These are phyloP conservation scores for Eidolon dupreanum DNA, from an alignment of 2,797 vertebrate genomes.

Conservation along the genomic window DNA sequence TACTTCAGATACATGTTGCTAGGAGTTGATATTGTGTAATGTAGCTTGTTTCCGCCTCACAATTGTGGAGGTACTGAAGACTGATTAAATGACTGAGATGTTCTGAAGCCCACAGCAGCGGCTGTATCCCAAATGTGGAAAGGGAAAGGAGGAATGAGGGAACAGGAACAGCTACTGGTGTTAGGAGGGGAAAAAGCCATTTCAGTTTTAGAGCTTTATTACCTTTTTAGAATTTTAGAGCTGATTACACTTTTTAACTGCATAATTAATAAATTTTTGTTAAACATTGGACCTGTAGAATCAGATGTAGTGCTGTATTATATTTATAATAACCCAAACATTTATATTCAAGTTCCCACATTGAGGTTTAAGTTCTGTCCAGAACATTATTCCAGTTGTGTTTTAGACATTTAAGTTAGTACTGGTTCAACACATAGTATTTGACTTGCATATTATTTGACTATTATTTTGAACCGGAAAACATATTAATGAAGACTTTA, in stretches of 20 bases:
- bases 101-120: neutral
- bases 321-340: neutral
- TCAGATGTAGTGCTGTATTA: neutral
- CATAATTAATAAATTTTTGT: slow-evolving; percentile 1
- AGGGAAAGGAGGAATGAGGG: neutral
- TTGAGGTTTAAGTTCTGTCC: neutral
- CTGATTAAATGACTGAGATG: neutral
- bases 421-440: neutral
- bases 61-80: neutral
- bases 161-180: neutral
- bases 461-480: neutral
- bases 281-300: neutral
- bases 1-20: neutral
- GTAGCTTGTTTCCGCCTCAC: neutral
- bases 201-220: slow-evolving; percentile 16
- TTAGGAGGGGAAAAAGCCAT: neutral
- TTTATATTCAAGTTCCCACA: neutral
- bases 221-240: neutral
- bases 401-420: slow-evolving; percentile 17
- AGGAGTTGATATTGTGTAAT: neutral
- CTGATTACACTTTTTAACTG: neutral
- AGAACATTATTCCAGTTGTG: neutral
- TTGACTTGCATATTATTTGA: neutral
- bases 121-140: neutral
- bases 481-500: neutral